Conservation (phyloP, 2,888 invertebrate genomes). For the Yponomeuta evonymella region DNA sequence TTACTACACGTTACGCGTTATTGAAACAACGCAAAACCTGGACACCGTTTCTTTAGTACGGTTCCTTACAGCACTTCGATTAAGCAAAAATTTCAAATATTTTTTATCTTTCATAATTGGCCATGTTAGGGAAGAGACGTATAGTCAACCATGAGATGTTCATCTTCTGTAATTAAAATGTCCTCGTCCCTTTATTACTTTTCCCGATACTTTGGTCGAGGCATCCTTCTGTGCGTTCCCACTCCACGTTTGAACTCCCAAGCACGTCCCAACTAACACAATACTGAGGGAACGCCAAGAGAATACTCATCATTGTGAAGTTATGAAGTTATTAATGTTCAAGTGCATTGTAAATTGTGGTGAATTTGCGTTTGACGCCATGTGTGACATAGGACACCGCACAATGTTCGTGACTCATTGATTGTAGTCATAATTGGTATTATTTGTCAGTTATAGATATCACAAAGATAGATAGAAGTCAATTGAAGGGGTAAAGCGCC, state of each 20-base stretch:
- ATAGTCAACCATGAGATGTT: no score
- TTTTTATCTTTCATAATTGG: no score
- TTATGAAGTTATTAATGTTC: constrained; percentile 12
- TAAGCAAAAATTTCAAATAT: no score
- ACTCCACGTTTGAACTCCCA: constrained; percentile 38
- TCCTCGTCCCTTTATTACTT: background rate
- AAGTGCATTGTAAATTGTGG: background rate
- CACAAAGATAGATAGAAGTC: no score
- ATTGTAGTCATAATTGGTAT: background rate
- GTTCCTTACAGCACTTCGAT: no score
- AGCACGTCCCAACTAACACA: constrained; percentile 30
- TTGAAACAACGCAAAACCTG: no score
- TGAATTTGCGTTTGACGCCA: background rate
- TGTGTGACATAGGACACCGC: background rate
- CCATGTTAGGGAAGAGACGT: no score
- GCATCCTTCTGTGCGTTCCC: background rate
- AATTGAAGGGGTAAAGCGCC: no score
- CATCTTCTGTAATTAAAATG: no score
- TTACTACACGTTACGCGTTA: no score
- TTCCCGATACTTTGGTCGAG: background rate
- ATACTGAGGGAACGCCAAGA: constrained; percentile 15
- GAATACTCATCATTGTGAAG: constrained; percentile 15
- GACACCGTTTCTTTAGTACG: no score
- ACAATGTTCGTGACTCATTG: background rate
- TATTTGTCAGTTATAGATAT: no score